Evolutionary conservation across 2,113 vertebrate species (phyloP).

Genomic region (Pipra filicauda): DNA sequence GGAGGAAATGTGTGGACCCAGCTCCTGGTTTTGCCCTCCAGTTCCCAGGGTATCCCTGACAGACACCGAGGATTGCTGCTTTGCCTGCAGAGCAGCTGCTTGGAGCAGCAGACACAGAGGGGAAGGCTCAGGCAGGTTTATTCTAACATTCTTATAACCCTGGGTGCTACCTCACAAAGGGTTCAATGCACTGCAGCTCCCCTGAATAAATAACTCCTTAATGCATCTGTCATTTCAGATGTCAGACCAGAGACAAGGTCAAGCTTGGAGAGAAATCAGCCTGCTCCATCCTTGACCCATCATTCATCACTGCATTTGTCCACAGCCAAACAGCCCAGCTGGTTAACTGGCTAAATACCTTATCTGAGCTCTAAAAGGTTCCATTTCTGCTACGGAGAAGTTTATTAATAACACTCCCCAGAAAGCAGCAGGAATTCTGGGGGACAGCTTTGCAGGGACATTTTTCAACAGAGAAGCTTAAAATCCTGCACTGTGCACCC

Average conservation of each 20-base stretch:
- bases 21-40: neutral
- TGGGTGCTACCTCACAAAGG: slow-evolving; percentile 1
- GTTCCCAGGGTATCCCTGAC: neutral
- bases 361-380: slow-evolving; percentile 20
- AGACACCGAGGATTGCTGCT: neutral
- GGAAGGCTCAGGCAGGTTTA: neutral
- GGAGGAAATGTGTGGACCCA: neutral
- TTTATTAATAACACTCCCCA: slow-evolving; percentile 41
- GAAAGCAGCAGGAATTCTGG: neutral
- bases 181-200: neutral
- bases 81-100: neutral
- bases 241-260: slow-evolving; percentile 61
- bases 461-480: slow-evolving; percentile 2
- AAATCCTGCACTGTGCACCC: neutral
- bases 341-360: slow-evolving; percentile 38
- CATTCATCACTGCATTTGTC: slow-evolving; percentile 68
- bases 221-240: slow-evolving; percentile 67
- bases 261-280: slow-evolving; percentile 65
- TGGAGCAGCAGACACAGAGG: neutral
- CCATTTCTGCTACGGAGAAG: slow-evolving; percentile 16
- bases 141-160: neutral
- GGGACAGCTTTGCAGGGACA: slow-evolving; percentile 4
- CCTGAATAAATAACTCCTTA: slow-evolving; percentile 60
- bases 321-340: slow-evolving; percentile 43
- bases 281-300: slow-evolving; percentile 64